These are phyloP conservation scores for Eretmochelys imbricata DNA, from an alignment of 2,113 vertebrate species.

Conservation along the genomic window DNA sequence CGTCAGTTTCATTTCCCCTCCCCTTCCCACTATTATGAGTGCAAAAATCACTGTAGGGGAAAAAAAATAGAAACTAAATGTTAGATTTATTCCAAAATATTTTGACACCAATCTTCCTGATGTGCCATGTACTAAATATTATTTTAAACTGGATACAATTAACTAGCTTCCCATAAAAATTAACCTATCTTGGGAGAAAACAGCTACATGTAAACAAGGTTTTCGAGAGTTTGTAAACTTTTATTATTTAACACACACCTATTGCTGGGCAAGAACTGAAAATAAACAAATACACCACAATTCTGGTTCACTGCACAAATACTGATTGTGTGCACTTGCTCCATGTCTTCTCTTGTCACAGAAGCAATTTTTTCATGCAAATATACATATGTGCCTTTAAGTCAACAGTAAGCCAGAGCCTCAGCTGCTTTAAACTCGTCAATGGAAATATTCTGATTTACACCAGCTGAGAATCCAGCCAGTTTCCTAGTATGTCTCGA, in stretches of 20 bases:
- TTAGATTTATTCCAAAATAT: background rate
- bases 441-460: background rate
- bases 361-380: background rate
- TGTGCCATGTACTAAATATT: background rate
- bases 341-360: background rate
- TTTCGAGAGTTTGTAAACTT: background rate
- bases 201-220: background rate
- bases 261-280: background rate
- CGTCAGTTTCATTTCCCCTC: background rate
- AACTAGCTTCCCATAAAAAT: background rate
- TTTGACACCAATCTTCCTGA: background rate
- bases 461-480: background rate
- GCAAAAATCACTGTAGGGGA: background rate
- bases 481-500: background rate
- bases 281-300: background rate
- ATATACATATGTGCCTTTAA: background rate
- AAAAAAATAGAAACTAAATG: background rate
- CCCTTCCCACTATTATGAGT: background rate
- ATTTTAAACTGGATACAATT: background rate
- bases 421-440: background rate
- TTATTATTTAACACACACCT: background rate
- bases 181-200: background rate
- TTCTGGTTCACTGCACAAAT: background rate
- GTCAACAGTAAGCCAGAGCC: background rate
- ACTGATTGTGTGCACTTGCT: background rate